Base-by-base conservation (phyloP, 2,888 invertebrate species). In the Ashinkailepas kermadecensis region DNA sequence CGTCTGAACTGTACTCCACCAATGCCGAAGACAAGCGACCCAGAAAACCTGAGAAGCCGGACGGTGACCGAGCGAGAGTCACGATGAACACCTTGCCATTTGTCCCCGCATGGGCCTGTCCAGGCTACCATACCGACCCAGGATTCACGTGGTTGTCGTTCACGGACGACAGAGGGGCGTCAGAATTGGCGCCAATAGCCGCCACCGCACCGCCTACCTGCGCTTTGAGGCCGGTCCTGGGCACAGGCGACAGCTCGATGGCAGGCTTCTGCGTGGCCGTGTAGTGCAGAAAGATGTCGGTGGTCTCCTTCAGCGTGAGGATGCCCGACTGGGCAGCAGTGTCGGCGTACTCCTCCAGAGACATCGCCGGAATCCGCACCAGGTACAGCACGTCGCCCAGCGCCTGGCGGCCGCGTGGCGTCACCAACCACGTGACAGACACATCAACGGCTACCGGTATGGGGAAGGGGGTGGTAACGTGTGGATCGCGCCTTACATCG, bases 341-440 rank as follows among this genome's bases (percentile, higher is more conserved):
- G 87, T 97, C 96, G 10, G 98, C 97, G 89, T 96, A 97, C 87
- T 95, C 94, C 86, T 96, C 95, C 84, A 97, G 89, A 81, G 92
- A 91, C 97, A 98, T 97, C 18, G 96, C 95, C 8, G 97, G 96
- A 86, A 98, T 94, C 86, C 97, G 92, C 85, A 98, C 93, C 84
- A 96, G 90, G 87, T 95, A 93, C 86, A 97, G 90, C 83, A 95
- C 93, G 86, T 91, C 91, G 8, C 88, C 88, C 80, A 89, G 84
- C 62, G 88, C 87, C 84, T 85, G 62, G 58, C 54, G 78, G 39
- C 18, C 9, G 54, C 54, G 9, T 2, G 54, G 8, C 39, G 10
- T 2, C 21, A 8, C 12, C 21, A 9, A 25, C 8, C 9, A 18
- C 54, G 54, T 18, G 74, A 18, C 74, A 78, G 13, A 13, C 21